Base-by-base conservation (phyloP, 53 echinoderm and acorn worm species). In the Temnopleurus reevesii region DNA sequence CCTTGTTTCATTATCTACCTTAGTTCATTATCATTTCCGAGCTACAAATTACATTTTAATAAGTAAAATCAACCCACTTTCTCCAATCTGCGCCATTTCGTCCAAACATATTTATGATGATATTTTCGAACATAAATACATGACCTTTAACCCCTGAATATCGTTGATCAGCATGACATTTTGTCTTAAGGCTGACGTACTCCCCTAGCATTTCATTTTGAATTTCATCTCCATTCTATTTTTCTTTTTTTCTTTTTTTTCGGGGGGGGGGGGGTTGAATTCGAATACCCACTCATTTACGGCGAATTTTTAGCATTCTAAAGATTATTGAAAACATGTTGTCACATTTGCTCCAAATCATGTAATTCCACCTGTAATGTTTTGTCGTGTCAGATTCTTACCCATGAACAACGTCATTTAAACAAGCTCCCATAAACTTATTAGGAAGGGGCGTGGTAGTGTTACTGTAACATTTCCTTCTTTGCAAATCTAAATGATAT, bases 81-180 rank as follows among this genome's bases (percentile, higher is more conserved):
- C 13, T 41, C 71, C 19, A 71, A 7, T 23, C 4, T 71, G 41
- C 28, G 71, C 36, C 71, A 41, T 71, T 71, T 41, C 41, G 71
- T 71, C 71, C 79, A 47, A 79, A 47, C 79, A 28, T 46, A 79
- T 79, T 49, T 79, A 79, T 49, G 79, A 79, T 29, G 79, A 79
- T 30, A 79, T 79, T 47, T 24, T 28, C 25, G 49, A 79, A 79
- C 79, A 79, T 79, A 46, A 79, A 47, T 28, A 29, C 26, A 49
- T 79, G 79, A 79, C 79, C 79, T 49, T 79, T 79, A 9, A 29
- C 49, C 47, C 2, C 23, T 43, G 77, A 23, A 7, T 24, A 10
- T 12, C 25, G 45, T 21, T 47, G 49, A 79, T 79, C 79, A 49
- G 79, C 79, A 49, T 79, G 79, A 30, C 41, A 79, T 79, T 79